Evolutionary conservation across 2,797 vertebrate genomes (phyloP).

Genomic region (Crocodylus rhombifer): DNA sequence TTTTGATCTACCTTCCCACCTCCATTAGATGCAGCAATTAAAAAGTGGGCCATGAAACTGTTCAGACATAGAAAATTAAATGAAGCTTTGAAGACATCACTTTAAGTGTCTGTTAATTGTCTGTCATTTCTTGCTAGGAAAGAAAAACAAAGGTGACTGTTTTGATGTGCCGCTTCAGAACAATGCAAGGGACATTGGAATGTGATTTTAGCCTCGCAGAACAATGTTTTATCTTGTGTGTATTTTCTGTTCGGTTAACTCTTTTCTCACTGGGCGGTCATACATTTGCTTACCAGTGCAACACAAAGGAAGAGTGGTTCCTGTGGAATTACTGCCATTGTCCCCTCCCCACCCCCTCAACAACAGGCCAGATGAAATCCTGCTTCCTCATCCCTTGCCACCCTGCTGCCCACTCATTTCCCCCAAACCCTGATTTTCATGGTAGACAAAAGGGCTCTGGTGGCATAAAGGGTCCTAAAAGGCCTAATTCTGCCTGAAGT

Average conservation of each 20-base stretch:
- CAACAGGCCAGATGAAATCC: too few species aligned
- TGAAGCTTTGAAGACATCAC: constrained; percentile 19
- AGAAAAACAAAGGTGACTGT: neutral
- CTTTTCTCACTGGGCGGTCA: neutral
- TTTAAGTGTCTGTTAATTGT: constrained; percentile 37
- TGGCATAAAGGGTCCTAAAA: neutral
- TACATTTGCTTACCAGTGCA: neutral
- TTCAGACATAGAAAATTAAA: constrained; percentile 38
- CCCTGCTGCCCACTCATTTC: too few species aligned
- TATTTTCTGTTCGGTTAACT: neutral
- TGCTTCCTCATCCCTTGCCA: too few species aligned
- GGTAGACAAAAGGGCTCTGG: neutral
- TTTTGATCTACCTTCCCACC: constrained; percentile 54
- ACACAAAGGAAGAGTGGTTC: neutral
- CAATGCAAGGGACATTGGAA: neutral
- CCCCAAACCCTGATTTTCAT: neutral
- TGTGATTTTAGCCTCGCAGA: neutral
- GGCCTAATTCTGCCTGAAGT: neutral
- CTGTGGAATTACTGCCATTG: neutral
- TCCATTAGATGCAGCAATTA: constrained; percentile 63
- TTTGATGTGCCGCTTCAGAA: neutral
- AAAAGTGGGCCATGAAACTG: constrained; percentile 53
- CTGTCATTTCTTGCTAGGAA: constrained; percentile 15
- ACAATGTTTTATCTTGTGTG: neutral
- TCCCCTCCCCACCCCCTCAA: too few species aligned